phyloP scores from a whole-genome alignment of 2,113 vertebrate genomes.

The Vimba vimba region DNA sequence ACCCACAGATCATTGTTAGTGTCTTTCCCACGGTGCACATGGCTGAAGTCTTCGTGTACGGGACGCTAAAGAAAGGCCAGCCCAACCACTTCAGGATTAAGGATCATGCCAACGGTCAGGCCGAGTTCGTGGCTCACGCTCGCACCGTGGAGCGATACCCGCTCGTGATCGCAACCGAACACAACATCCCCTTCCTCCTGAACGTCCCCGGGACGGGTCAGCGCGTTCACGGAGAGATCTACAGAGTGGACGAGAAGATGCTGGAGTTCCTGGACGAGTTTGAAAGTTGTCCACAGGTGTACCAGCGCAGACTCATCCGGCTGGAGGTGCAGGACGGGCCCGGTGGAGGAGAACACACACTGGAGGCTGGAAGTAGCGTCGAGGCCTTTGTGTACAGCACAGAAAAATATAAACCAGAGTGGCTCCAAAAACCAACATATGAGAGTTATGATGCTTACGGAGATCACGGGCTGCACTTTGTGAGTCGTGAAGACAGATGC shows the following conservation, averaged over 20 bases:
- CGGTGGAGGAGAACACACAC: conserved; percentile 41
- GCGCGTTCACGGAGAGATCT: conserved; percentile 84
- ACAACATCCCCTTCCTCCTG: conserved; percentile 87
- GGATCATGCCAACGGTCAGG: conserved; percentile 71
- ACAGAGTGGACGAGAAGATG: conserved; percentile 84
- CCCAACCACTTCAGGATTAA: conserved; percentile 83
- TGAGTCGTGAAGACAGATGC: neutral
- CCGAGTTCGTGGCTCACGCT: conserved; percentile 74
- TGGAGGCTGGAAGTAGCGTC: conserved; percentile 8
- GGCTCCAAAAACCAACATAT: conserved; percentile 75
- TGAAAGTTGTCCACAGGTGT: conserved; percentile 81
- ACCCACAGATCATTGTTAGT: neutral
- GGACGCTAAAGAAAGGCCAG: conserved; percentile 90
- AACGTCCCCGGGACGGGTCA: conserved; percentile 80
- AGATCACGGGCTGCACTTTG: conserved; percentile 59
- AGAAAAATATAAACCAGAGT: conserved; percentile 75
- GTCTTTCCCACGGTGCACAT: conserved; percentile 62
- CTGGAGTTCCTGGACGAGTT: conserved; percentile 88
- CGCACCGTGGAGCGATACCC: conserved; percentile 82
- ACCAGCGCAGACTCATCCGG: conserved; percentile 80
- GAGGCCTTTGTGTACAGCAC: conserved; percentile 86
- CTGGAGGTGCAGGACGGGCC: conserved; percentile 80
- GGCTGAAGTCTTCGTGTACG: conserved; percentile 85
- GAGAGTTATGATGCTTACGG: conserved; percentile 61
- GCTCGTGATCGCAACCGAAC: conserved; percentile 81